Base-by-base conservation (phyloP, 1,140 invertebrate species). In the Sminthurinus signatus region DNA sequence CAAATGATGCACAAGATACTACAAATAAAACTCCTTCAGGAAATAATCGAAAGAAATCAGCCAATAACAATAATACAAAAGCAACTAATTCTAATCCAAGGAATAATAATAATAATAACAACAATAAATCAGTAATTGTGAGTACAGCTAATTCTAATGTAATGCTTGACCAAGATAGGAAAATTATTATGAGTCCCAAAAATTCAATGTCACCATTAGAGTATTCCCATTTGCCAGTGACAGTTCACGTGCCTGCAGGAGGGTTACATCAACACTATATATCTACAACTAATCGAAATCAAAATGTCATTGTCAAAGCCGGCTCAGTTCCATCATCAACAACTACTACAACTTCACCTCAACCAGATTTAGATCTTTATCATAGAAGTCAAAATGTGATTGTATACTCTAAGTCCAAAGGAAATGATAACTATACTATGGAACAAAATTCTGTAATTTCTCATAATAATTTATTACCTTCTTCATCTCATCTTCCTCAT, bases 351-450 rank as follows among this genome's bases (percentile, higher is more conserved):
- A 59, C 27, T 39, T 19, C 44, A 25, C 17, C 44, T 19, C 39
- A 12, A n/a, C 56, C 61, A 43, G 62, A 58, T 21, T 8, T 62
- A 46, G 51, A 61, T 25, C 32, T 64, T 17, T 61, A 55, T 19
- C 44, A 62, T 29, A 17, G 54, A 17, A 42, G 36, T 27, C 68
- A 70, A 57, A 70, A 70, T 48, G 68, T 70, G 23, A 70, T 70
- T 62, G 68, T 70, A 4, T 70, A 70, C 54, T 59, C 68, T n/a
- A 70, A 70, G 44, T 39, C 64, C 21, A 70, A 70, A 64, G 54
- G 55, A 29, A 42, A 62, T 54, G 21, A 14, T 10, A 48, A 48
- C 19, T 10, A 48, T 23, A 14, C 10, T 19, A 15, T 8, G 8
- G 12, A 32, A 21, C 54, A 56, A 42, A 56, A 42, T 28, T 17